Evolutionary conservation across 1,140 invertebrate species (phyloP).

Genomic region (Marisa cornuarietis): DNA sequence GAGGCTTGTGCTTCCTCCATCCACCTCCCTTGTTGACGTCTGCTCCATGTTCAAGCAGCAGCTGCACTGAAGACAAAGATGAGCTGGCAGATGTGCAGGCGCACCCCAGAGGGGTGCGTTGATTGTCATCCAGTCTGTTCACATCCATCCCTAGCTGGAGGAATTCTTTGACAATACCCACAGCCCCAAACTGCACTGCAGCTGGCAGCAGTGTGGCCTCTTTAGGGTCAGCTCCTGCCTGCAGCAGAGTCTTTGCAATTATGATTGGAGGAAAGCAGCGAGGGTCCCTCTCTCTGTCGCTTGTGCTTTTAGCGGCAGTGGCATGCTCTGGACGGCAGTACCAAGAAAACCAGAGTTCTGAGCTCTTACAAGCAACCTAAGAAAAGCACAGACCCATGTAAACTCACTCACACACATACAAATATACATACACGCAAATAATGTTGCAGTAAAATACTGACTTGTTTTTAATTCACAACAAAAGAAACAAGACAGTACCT

Average conservation of each 20-base stretch:
- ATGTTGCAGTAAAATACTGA: background rate
- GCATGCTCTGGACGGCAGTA: slow-evolving; percentile 27
- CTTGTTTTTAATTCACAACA: too few species aligned
- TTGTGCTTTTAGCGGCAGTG: slow-evolving; percentile 8
- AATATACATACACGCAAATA: background rate
- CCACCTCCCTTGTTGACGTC: slow-evolving; percentile 57
- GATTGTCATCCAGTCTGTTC: slow-evolving; percentile 57
- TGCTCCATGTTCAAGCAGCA: slow-evolving; percentile 55
- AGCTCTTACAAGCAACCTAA: slow-evolving; percentile 50
- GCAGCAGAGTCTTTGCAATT: slow-evolving; percentile 53
- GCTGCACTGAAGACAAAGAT: slow-evolving; percentile 42
- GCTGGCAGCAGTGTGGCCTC: slow-evolving; percentile 55
- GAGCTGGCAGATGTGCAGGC: slow-evolving; percentile 52
- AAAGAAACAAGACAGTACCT: too few species aligned
- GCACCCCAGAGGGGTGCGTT: slow-evolving; percentile 53
- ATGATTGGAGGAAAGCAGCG: slow-evolving; percentile 52
- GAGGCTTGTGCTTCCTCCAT: slow-evolving; percentile 57
- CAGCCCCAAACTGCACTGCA: slow-evolving; percentile 53
- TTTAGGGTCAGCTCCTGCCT: slow-evolving; percentile 46
- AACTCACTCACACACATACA: background rate
- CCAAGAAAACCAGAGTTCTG: slow-evolving; percentile 59
- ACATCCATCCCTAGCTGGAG: slow-evolving; percentile 57
- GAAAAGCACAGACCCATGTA: background rate
- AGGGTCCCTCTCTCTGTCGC: slow-evolving; percentile 28
- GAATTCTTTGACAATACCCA: slow-evolving; percentile 49